These are phyloP conservation scores for Seriola aureovittata DNA, from an alignment of 2,113 vertebrate genomes.

Conservation along the genomic window DNA sequence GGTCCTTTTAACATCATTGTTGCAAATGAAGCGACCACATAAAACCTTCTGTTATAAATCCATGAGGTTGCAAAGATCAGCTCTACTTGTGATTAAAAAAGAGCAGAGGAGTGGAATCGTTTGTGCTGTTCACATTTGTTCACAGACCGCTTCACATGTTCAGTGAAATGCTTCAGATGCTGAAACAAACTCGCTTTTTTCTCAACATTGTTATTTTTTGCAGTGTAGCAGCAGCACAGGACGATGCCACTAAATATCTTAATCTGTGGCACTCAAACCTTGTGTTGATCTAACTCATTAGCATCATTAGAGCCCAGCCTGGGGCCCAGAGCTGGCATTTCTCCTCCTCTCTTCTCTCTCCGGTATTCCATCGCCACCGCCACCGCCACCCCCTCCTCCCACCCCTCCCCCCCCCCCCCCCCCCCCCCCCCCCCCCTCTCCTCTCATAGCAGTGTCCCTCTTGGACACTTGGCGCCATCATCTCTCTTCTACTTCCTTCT, in stretches of 20 bases:
- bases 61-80: too few relatives aligned
- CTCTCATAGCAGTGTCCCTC: slow-evolving; percentile 14
- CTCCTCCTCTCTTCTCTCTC: slow-evolving; percentile 9
- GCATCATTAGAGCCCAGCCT: slow-evolving; percentile 54
- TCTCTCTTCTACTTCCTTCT: slow-evolving; percentile 3
- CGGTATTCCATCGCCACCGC: neutral
- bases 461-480: slow-evolving; percentile 43
- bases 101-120: too few relatives aligned
- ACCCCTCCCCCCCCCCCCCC: too few relatives aligned
- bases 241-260: slow-evolving; percentile 31
- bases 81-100: too few relatives aligned
- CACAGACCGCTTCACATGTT: too few relatives aligned
- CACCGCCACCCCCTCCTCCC: too few relatives aligned
- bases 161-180: too few relatives aligned
- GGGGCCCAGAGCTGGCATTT: slow-evolving; percentile 40
- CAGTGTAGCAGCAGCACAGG: neutral
- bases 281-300: slow-evolving; percentile 66
- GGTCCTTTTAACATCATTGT: too few relatives aligned
- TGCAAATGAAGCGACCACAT: too few relatives aligned
- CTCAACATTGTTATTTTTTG: neutral
- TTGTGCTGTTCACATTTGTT: too few relatives aligned
- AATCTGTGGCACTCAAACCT: slow-evolving; percentile 37
- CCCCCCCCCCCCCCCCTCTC: neutral
- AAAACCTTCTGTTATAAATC: too few relatives aligned
- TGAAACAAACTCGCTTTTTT: neutral